Conservation (phyloP, 2,888 invertebrate species). For the Acanthosepion lycidas region DNA sequence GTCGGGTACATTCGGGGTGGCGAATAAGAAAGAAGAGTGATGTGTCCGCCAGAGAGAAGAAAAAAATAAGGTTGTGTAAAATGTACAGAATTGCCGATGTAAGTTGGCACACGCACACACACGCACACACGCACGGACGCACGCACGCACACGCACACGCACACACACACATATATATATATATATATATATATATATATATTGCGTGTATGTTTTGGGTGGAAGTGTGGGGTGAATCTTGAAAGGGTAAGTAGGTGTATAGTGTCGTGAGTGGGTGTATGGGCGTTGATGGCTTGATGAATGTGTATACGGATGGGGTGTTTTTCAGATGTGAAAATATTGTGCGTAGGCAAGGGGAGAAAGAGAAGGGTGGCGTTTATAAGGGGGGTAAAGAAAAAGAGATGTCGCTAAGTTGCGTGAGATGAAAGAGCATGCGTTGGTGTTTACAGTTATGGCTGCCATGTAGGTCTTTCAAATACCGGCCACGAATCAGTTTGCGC, state of each 20-base stretch:
- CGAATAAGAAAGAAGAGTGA: not conserved
- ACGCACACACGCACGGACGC: not conserved
- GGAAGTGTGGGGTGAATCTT: not conserved
- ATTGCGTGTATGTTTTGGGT: not conserved
- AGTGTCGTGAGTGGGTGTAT: not conserved
- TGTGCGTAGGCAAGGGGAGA: not conserved
- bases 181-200: too few relatives aligned
- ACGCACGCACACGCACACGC: not conserved
- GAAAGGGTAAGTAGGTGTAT: not conserved
- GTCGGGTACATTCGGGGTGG: not conserved
- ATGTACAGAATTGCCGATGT: not conserved
- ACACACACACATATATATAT: not conserved
- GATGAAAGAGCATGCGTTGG: too few relatives aligned
- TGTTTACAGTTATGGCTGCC: too few relatives aligned
- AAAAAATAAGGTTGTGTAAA: not conserved
- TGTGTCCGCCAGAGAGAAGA: not conserved
- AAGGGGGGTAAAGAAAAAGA: not conserved
- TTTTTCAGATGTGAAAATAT: not conserved
- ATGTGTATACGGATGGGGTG: not conserved
- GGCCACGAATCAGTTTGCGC: too few relatives aligned
- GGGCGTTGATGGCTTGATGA: conserved; percentile 20
- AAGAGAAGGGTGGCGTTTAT: not conserved
- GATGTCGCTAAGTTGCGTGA: too few relatives aligned
- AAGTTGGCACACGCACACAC: not conserved
- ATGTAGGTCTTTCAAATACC: too few relatives aligned